Evolutionary conservation across 2,888 invertebrate genomes (phyloP).

Genomic region (Cheilosia vernalis): DNA sequence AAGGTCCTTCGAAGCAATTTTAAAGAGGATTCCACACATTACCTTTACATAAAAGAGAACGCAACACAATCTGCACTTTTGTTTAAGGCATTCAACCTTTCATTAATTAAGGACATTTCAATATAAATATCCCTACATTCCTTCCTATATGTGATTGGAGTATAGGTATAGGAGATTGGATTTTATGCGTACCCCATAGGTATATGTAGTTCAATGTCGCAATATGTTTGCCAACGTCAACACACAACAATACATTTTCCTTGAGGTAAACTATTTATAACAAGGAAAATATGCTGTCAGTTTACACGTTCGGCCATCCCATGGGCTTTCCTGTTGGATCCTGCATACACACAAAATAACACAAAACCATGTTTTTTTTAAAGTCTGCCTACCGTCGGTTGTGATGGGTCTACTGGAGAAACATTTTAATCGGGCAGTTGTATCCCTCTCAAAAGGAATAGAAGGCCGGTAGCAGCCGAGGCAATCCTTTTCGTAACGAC

Average conservation of each 20-base stretch:
- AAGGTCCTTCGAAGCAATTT: neutral
- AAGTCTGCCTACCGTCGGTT: neutral
- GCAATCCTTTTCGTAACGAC: slow-evolving; percentile 54
- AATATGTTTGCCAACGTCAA: slow-evolving; percentile 44
- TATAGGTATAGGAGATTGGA: neutral
- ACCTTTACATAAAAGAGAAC: neutral
- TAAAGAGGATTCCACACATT: neutral
- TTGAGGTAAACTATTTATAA: slow-evolving; percentile 62
- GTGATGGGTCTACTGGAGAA: slow-evolving; percentile 10
- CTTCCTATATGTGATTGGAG: neutral
- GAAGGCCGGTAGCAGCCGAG: slow-evolving; percentile 23
- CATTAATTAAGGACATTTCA: slow-evolving; percentile 65
- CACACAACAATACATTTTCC: slow-evolving; percentile 17
- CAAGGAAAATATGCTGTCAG: slow-evolving; percentile 55
- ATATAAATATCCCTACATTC: slow-evolving; percentile 13
- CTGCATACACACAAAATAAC: slow-evolving; percentile 9
- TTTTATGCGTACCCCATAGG: slow-evolving; percentile 8
- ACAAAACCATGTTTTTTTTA: neutral
- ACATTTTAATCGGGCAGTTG: slow-evolving; percentile 59
- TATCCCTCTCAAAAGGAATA: slow-evolving; percentile 45
- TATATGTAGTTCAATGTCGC: slow-evolving; percentile 56
- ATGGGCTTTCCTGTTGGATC: neutral
- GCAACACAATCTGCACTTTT: slow-evolving; percentile 40
- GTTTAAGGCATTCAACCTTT: slow-evolving; percentile 52
- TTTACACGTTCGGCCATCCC: slow-evolving; percentile 43